Base-by-base conservation (phyloP, 2,888 invertebrate species). In the Teleogryllus oceanicus region DNA sequence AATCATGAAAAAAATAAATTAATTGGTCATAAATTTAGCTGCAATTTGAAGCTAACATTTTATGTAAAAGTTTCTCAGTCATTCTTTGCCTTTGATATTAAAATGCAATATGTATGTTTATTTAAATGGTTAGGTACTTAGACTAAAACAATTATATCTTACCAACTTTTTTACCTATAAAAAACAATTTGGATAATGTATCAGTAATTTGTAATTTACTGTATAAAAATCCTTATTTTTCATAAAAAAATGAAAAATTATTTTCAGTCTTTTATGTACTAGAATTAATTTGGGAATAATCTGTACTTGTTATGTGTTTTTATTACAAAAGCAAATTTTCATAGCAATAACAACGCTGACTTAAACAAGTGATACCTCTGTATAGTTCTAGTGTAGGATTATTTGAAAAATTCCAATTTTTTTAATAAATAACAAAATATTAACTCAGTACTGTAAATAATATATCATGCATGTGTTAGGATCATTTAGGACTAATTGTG, bases 161-260 rank as follows among this genome's bases (percentile, higher is more conserved):
- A 62, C 1, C 62, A 62, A 62, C 8, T 62, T 62, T 62, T 62
- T 62, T 62, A 62, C 62, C 62, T 62, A 62, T 37, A 37, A 37
- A 62, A 16, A 62, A n/a, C 13, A 62, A 62, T 18, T 62, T 62
- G n/a, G n/a, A n/a, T 18, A 18, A 62, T 18, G n/a, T 62, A 62
- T 18, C 13, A 62, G 62, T 62, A 21, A 51, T 62, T 18, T 78
- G 74, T 78, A 78, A 78, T 78, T 78, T 78, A 78, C 37, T 78
- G 62, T 78, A 78, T 24, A 62, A 74, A 77, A 74, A 62, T 62
- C 74, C 74, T 78, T 78, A 62, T 78, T 74, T 78, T 78, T 62
- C 78, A 24, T 74, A 78, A 78, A 62, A 50, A 77, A 21, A 74
- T 62, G n/a, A 37, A 62, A 62, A 62, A 62, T 62, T 62, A 62